These are phyloP conservation scores for Sphaerodactylus townsendi DNA, from an alignment of 2,113 vertebrate genomes.

Conservation along the genomic window DNA sequence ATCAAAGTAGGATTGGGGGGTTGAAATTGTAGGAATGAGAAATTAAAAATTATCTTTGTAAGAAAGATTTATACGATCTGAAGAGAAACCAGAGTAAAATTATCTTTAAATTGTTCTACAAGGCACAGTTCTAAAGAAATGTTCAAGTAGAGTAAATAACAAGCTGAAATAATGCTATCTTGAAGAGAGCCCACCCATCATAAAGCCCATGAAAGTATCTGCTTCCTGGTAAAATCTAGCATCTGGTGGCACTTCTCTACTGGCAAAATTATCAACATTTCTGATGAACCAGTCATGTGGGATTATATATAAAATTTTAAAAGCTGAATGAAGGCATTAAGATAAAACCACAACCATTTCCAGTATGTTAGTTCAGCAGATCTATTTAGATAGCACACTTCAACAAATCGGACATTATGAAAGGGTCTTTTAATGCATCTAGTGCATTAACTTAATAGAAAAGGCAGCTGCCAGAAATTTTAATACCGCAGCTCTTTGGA, in stretches of 20 bases:
- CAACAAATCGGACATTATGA: neutral
- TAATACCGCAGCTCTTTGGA: neutral
- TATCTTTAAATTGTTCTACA: neutral
- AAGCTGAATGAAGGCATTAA: neutral
- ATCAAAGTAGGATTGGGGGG: too few relatives aligned
- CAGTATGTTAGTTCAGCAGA: neutral
- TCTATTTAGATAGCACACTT: neutral
- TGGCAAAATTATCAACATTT: neutral
- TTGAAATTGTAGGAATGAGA: too few relatives aligned
- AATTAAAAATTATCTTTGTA: too few relatives aligned
- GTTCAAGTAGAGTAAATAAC: neutral
- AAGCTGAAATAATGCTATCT: neutral
- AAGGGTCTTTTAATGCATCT: neutral
- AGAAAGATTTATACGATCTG: too few relatives aligned
- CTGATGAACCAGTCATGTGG: neutral
- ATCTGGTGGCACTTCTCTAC: too few relatives aligned
- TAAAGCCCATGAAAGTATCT: fast-evolving
- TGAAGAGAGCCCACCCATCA: neutral
- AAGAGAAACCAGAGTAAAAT: too few relatives aligned
- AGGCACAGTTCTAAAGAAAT: neutral
- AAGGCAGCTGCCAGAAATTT: neutral
- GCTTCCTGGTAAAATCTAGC: neutral
- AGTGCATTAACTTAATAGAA: neutral
- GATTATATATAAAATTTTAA: neutral
- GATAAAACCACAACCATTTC: neutral